Evolutionary conservation across 2,888 invertebrate species (phyloP).

Genomic region (Drosophila mettleri): DNA sequence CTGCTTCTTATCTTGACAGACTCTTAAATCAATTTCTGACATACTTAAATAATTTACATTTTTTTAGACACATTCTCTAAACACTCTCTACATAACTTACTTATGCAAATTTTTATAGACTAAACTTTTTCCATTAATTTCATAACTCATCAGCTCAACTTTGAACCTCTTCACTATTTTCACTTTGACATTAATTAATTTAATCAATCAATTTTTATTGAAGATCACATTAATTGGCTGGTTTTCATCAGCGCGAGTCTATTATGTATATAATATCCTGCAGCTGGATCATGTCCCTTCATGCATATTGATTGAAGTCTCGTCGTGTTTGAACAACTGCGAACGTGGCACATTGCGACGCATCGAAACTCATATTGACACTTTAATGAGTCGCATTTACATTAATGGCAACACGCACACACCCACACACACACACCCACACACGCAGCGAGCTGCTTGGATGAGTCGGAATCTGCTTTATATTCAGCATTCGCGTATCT

Average conservation of each 20-base stretch:
- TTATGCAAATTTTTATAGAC: no score
- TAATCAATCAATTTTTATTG: not conserved
- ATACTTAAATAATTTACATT: no score
- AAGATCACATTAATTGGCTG: not conserved
- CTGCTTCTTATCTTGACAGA: no score
- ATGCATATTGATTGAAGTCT: slow-evolving; percentile 54
- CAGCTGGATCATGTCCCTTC: not conserved
- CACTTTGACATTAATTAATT: no score
- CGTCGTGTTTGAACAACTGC: not conserved
- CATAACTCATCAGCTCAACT: no score
- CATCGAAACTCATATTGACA: slow-evolving; percentile 68
- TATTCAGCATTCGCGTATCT: slow-evolving; percentile 43
- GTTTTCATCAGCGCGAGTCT: not conserved
- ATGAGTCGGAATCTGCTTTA: slow-evolving; percentile 30
- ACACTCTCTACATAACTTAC: no score
- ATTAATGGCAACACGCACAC: slow-evolving; percentile 58
- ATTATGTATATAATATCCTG: no score
- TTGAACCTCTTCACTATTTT: not conserved
- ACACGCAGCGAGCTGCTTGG: slow-evolving; percentile 1
- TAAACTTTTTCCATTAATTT: no score
- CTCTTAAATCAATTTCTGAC: no score
- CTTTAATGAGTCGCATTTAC: slow-evolving; percentile 73
- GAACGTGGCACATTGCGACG: slow-evolving; percentile 43
- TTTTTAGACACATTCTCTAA: no score
- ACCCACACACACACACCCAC: slow-evolving; percentile 1